Evolutionary conservation across 2,797 vertebrate species (phyloP).

Genomic region (Myotis vivesi): DNA sequence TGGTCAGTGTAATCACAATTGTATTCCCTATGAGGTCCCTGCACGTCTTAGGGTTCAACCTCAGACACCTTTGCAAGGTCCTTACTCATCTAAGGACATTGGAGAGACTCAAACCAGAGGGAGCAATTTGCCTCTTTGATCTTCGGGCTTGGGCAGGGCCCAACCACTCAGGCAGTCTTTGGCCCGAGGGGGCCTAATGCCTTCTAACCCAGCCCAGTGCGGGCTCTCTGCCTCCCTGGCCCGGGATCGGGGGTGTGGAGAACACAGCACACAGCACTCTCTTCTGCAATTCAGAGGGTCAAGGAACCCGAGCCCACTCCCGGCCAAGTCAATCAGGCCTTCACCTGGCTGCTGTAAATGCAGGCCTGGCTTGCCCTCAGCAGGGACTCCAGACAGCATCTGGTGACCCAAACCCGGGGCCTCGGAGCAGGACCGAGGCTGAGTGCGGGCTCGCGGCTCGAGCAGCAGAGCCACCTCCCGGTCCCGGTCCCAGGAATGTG

Average conservation of each 20-base stretch:
- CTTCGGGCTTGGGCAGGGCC: too few relatives aligned
- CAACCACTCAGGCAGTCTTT: too few relatives aligned
- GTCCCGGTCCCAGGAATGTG: conserved; percentile 63
- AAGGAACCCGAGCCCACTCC: background rate
- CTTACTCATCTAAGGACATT: too few relatives aligned
- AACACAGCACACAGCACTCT: background rate
- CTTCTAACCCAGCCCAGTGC: background rate
- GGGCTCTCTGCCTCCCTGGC: background rate
- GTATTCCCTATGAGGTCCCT: too few relatives aligned
- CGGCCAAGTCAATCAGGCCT: background rate
- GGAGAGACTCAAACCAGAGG: too few relatives aligned
- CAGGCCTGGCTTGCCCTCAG: background rate
- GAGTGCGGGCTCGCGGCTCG: background rate
- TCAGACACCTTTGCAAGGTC: too few relatives aligned
- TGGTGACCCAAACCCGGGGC: background rate
- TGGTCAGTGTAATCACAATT: too few relatives aligned
- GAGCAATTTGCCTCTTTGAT: too few relatives aligned
- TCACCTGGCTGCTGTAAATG: background rate
- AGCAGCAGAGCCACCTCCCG: background rate
- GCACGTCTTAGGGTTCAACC: too few relatives aligned
- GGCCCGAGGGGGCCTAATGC: too few relatives aligned
- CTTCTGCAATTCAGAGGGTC: background rate
- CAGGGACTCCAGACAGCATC: background rate
- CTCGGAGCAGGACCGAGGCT: background rate
- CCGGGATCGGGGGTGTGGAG: background rate